phyloP scores from a whole-genome alignment of 2,888 invertebrate species.

The Monopis laevigella region DNA sequence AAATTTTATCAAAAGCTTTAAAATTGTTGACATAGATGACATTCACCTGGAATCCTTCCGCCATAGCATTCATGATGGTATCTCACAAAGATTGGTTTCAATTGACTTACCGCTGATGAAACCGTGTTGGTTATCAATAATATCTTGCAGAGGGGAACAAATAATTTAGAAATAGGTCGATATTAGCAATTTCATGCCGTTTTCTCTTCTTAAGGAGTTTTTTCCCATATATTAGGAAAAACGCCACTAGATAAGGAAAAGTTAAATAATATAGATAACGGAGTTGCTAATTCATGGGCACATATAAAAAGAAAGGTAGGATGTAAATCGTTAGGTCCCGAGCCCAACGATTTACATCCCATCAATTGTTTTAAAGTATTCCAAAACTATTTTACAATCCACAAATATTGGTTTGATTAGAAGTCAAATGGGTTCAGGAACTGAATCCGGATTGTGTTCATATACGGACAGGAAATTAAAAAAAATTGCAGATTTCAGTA shows the following conservation, averaged over 20 bases:
- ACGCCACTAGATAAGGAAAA: neutral
- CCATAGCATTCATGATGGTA: conserved; percentile 14
- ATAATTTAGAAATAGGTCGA: conserved; percentile 10
- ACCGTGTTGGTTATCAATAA: conserved; percentile 14
- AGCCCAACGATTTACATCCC: too few relatives aligned
- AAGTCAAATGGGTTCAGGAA: neutral
- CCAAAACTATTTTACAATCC: too few relatives aligned
- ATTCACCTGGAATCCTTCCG: conserved; percentile 18
- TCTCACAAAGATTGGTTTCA: conserved; percentile 18
- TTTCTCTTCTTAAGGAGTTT: neutral
- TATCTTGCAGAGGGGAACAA: conserved; percentile 10
- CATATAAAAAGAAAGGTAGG: neutral
- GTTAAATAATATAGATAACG: conserved; percentile 1
- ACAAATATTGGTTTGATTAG: neutral
- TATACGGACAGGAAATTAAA: neutral
- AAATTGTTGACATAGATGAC: conserved; percentile 18
- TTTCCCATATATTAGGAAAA: neutral
- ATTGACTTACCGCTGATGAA: conserved; percentile 17
- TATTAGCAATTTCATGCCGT: neutral
- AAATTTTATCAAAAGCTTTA: conserved; percentile 19
- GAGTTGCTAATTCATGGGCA: neutral
- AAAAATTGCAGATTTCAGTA: neutral
- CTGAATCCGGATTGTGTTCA: neutral
- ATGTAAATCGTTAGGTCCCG: neutral
- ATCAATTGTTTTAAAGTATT: too few relatives aligned